Evolutionary conservation across 2,888 invertebrate genomes (phyloP).

Genomic region (Ischnus inquisitorius): DNA sequence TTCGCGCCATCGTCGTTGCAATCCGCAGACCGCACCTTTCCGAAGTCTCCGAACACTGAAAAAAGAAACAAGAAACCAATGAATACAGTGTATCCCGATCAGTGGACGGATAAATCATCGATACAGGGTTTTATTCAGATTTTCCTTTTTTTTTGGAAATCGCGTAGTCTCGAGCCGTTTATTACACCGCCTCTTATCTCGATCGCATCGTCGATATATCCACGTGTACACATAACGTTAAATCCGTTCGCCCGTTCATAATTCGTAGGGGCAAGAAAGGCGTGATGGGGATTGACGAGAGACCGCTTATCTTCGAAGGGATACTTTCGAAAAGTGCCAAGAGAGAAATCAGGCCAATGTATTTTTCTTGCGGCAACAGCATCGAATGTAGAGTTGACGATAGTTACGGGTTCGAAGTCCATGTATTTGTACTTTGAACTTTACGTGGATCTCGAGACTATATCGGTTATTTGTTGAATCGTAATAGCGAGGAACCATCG

Average conservation of each 20-base stretch:
- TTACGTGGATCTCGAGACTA: not conserved
- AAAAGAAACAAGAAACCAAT: not conserved
- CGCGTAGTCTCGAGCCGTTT: not conserved
- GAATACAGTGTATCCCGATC: not conserved
- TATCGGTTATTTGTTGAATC: conserved; percentile 1
- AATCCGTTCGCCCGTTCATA: not conserved
- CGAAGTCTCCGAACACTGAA: not conserved
- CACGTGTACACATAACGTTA: conserved; percentile 9
- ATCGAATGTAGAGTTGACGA: not conserved
- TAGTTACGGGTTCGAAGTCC: not conserved
- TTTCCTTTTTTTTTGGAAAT: conserved; percentile 29
- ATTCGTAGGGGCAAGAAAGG: conserved; percentile 24
- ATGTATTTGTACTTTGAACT: not conserved
- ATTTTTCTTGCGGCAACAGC: conserved; percentile 1
- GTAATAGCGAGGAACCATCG: not conserved
- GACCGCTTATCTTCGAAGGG: conserved; percentile 39
- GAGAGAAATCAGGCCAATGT: conserved; percentile 33
- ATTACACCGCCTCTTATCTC: conserved; percentile 13
- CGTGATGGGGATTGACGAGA: conserved; percentile 16
- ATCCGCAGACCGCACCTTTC: conserved; percentile 5
- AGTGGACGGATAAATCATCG: conserved; percentile 14
- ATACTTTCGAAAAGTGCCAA: conserved; percentile 22
- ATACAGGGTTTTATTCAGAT: conserved; percentile 72
- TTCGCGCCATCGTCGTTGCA: conserved; percentile 8
- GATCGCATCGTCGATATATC: conserved; percentile 42